Evolutionary conservation across 2,113 vertebrate species (phyloP).

Genomic region (Prunella fulvescens): DNA sequence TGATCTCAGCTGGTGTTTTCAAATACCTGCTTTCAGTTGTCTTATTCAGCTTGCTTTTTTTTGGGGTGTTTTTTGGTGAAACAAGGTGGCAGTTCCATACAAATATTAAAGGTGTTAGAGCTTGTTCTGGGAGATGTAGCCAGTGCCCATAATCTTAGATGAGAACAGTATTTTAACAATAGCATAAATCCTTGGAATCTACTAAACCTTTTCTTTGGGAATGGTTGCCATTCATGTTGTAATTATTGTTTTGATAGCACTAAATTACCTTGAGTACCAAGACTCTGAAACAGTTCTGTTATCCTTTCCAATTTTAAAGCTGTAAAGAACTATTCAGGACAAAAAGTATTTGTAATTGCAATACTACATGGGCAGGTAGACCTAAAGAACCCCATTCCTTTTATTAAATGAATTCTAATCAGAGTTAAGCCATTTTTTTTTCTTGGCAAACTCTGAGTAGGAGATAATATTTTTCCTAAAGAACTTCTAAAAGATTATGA

Average conservation of each 20-base stretch:
- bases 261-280: not conserved
- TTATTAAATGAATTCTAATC: not conserved
- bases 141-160: not conserved
- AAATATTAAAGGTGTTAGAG: not conserved
- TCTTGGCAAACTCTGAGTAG: not conserved
- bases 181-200: not conserved
- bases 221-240: not conserved
- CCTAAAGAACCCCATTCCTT: not conserved
- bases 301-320: not conserved
- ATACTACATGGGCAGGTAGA: not conserved
- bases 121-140: not conserved
- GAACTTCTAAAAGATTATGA: slow-evolving; percentile 40
- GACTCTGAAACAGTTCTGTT: not conserved
- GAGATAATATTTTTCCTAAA: slow-evolving; percentile 42
- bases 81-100: not conserved
- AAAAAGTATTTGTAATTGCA: not conserved
- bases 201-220: not conserved
- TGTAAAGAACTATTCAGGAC: not conserved
- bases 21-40: not conserved
- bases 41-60: not conserved
- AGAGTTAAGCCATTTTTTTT: not conserved
- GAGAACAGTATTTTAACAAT: not conserved
- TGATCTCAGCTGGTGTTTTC: not conserved
- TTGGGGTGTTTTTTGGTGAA: not conserved
- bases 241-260: not conserved